Evolutionary conservation across 2,888 invertebrate genomes (phyloP).

Genomic region (Oxycera nigricornis): DNA sequence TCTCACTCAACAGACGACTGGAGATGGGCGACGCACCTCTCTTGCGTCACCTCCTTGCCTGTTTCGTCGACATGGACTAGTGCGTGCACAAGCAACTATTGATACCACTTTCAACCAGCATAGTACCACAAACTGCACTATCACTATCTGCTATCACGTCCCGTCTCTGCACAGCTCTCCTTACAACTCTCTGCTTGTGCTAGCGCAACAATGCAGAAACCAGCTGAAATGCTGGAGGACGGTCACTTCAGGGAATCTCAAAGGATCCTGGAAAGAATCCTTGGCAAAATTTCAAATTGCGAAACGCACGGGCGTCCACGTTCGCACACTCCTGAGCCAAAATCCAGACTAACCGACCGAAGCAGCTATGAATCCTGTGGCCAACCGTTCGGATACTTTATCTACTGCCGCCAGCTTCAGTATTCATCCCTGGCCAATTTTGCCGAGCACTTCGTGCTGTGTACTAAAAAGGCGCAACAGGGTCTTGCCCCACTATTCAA

Average conservation of each 20-base stretch:
- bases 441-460: constrained; percentile 34
- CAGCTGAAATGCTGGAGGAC: too few relatives aligned
- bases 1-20: neutral
- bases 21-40: constrained; percentile 1
- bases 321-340: constrained; percentile 34
- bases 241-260: neutral
- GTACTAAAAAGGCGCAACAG: constrained; percentile 47
- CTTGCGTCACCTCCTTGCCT: neutral
- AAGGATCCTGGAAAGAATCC: neutral
- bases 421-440: constrained; percentile 44
- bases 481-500: constrained; percentile 1
- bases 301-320: constrained; percentile 13
- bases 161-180: neutral
- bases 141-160: neutral
- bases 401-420: constrained; percentile 27
- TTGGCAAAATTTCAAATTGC: constrained; percentile 8
- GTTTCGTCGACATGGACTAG: constrained; percentile 1
- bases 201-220: neutral
- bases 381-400: neutral
- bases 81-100: constrained; percentile 3
- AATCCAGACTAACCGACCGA: constrained; percentile 28
- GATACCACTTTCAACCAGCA: neutral
- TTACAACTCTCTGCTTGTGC: neutral
- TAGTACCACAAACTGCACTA: constrained; percentile 8
- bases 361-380: neutral